Base-by-base conservation (phyloP, 1,140 invertebrate species). In the Hylaeus anthracinus region DNA sequence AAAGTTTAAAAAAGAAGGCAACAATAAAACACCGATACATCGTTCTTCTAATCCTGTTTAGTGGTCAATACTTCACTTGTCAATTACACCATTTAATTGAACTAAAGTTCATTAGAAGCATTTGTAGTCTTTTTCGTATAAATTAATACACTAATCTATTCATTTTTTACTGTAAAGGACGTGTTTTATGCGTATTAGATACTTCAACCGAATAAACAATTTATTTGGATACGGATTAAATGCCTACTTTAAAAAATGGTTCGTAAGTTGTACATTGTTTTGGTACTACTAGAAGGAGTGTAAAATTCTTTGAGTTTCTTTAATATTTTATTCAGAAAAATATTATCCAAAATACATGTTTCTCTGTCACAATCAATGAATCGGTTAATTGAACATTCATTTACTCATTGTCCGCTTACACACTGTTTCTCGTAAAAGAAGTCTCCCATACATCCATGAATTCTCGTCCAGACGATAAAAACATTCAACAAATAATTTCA, bases 271-370 rank as follows among this genome's bases (percentile, higher is more conserved):
- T 26, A 26, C 26, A 26, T 26, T 26, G 26, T 26, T 26, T 26
- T 26, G 26, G 26, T 26, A 26, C 26, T 26, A 26, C 26, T 26
- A 26, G 26, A 26, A 26, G 26, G 26, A 26, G 26, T 26, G 26
- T 26, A 26, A 26, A 26, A 26, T n/a, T n/a, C n/a, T n/a, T n/a
- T 26, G 26, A 26, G 26, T 26, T 26, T 26, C 26, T 26, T 26
- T 26, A 56, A 55, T 4, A 14, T 72, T 79, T 79, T 72, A 72
- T 79, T 79, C 8, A 64, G 63, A 79, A 56, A 51, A 72, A 39
- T 48, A n/a, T 48, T 65, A 72, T 73, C 5, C 6, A 65, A 73
- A 79, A 73, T 79, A 79, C 41, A 72, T 64, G 5, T 72, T n/a
- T 71, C 64, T 65, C 26, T 9, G 4, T 56, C 3, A 65, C 14